Conservation (phyloP, 2,888 invertebrate species). For the Dynastes tityus region DNA sequence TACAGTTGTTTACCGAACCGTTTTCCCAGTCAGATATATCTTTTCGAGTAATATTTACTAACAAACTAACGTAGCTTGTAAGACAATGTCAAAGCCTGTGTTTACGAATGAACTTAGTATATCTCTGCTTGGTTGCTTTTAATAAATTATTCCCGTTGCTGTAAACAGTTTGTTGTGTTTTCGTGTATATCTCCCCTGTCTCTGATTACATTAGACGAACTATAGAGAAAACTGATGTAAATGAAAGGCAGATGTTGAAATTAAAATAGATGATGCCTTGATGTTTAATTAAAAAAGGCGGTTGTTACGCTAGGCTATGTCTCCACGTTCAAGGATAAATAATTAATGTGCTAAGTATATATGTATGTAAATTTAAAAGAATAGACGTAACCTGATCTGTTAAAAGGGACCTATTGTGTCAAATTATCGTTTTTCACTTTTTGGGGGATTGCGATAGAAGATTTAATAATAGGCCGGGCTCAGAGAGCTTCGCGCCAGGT, state of each 20-base stretch:
- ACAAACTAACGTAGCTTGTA: background rate
- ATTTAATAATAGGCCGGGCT: no score
- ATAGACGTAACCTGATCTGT: no score
- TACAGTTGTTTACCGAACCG: conserved; percentile 1
- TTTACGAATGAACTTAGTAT: background rate
- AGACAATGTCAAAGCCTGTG: background rate
- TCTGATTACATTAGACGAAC: conserved; percentile 10
- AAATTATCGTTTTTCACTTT: no score
- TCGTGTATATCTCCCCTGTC: conserved; percentile 8
- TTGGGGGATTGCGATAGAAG: no score
- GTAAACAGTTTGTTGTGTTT: conserved; percentile 41
- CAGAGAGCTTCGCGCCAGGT: no score
- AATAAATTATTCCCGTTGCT: conserved; percentile 30
- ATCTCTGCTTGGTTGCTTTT: conserved; percentile 8
- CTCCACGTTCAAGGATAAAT: background rate
- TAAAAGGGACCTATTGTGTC: no score
- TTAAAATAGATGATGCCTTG: conserved; percentile 36
- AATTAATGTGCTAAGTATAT: no score
- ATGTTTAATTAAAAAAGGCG: conserved; percentile 11
- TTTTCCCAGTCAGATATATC: conserved; percentile 7
- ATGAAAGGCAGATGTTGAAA: conserved; percentile 42
- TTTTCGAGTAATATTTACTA: conserved; percentile 29
- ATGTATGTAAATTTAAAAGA: no score
- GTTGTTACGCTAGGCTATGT: background rate
- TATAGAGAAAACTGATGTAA: conserved; percentile 29